phyloP scores from a whole-genome alignment of 2,113 vertebrate species.

The Anthoscopus minutus region DNA sequence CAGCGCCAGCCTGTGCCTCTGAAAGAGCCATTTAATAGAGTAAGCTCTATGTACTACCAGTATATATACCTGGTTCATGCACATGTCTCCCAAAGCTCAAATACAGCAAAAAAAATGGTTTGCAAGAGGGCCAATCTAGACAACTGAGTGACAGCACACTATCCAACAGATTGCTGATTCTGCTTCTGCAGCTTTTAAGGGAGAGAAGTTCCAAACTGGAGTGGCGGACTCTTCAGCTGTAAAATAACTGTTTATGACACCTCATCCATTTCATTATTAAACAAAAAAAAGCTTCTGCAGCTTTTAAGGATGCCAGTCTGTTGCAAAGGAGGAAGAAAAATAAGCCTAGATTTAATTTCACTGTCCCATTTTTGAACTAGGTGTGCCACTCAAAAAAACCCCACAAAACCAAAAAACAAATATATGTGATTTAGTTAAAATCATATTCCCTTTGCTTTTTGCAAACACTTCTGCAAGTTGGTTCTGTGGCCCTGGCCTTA shows the following conservation, averaged over 20 bases:
- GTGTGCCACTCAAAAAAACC: not conserved
- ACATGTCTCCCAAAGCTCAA: not conserved
- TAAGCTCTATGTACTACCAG: not conserved
- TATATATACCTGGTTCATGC: not conserved
- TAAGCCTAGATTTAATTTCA: not conserved
- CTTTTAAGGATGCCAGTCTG: not conserved
- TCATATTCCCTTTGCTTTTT: not conserved
- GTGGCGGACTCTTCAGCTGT: not conserved
- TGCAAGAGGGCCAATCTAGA: not conserved
- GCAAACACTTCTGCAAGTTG: not conserved
- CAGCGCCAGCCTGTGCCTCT: not conserved
- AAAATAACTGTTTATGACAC: not conserved
- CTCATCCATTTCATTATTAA: not conserved
- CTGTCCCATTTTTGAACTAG: not conserved
- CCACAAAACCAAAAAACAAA: not conserved
- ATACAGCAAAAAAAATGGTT: not conserved
- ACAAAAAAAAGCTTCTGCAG: not conserved
- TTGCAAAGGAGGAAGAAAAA: not conserved
- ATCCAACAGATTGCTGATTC: not conserved
- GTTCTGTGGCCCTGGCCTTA: not conserved
- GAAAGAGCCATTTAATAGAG: not conserved
- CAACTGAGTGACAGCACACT: not conserved
- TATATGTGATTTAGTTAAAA: not conserved
- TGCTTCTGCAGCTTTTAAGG: too few relatives aligned
- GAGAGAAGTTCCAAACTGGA: not conserved